Conservation (phyloP, 2,888 invertebrate species). For the Drosophila maculinotata region DNA sequence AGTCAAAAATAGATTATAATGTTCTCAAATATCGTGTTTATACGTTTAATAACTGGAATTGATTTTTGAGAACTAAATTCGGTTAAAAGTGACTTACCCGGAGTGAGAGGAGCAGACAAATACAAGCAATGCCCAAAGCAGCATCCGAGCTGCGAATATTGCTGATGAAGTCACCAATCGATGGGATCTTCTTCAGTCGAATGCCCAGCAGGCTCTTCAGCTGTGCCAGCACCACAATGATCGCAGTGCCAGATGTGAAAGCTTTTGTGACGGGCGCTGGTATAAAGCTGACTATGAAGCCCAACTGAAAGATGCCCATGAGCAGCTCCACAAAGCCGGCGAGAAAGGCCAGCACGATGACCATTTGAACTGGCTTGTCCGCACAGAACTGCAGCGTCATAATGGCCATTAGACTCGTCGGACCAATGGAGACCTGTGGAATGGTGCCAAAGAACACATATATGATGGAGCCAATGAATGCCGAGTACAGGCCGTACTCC, state of each 20-base stretch:
- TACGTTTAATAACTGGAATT: no score
- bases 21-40: no score
- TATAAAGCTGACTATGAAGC: conserved; percentile 93
- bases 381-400: conserved; percentile 91
- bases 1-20: no score
- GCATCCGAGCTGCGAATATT: conserved; percentile 88
- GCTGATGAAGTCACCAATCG: conserved; percentile 85
- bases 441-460: conserved; percentile 95
- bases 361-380: conserved; percentile 89
- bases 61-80: no score
- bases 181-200: conserved; percentile 85
- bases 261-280: conserved; percentile 93
- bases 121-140: conserved; percentile 88
- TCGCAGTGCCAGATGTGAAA: conserved; percentile 93
- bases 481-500: conserved; percentile 96
- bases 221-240: conserved; percentile 91
- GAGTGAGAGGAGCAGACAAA: conserved; percentile 88
- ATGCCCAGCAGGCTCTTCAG: conserved; percentile 91
- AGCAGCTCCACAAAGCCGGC: conserved; percentile 91
- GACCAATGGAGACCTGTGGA: conserved; percentile 95
- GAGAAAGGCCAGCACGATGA: conserved; percentile 91
- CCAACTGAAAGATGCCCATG: conserved; percentile 93
- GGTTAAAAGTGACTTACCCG: conserved; percentile 88
- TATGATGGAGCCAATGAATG: conserved; percentile 95
- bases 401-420: conserved; percentile 96